A percentile compares a stretch with the other conserved stretches of the same genome.
Evolutionary conservation across 1,140 invertebrate genomes (phyloP).

Genomic region (Eufriesea mexicana): DNA sequence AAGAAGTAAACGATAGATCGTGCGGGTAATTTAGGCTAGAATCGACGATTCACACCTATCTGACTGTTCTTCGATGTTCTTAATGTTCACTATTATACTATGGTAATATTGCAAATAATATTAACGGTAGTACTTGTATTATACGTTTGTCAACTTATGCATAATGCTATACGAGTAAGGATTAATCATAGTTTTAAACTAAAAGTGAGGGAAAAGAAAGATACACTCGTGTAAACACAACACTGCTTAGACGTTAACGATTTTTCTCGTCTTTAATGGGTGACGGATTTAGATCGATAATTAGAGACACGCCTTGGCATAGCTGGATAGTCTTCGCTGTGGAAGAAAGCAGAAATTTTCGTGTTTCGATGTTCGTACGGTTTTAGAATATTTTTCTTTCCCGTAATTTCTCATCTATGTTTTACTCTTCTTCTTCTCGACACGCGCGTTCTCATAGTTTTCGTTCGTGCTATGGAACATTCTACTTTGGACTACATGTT

Average conservation of each 20-base stretch:
- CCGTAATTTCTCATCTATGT: background rate
- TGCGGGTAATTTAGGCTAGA: conserved; percentile 52
- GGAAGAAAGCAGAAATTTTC: conserved; percentile 40
- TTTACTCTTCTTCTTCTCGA: background rate
- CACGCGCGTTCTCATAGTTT: conserved; percentile 13
- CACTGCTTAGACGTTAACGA: conserved; percentile 55
- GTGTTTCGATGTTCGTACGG: conserved; percentile 46
- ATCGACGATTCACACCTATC: conserved; percentile 62
- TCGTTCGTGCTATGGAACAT: background rate
- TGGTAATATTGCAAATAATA: conserved; percentile 60
- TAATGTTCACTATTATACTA: conserved; percentile 74
- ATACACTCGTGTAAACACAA: conserved; percentile 41
- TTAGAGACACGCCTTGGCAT: conserved; percentile 28
- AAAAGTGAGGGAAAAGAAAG: background rate
- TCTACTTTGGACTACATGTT: conserved; percentile 21
- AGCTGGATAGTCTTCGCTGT: conserved; percentile 20
- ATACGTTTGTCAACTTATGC: conserved; percentile 62
- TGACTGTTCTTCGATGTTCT: conserved; percentile 75
- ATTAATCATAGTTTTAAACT: conserved; percentile 49
- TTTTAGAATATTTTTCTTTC: conserved; percentile 1
- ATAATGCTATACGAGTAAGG: conserved; percentile 57
- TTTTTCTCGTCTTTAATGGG: conserved; percentile 47
- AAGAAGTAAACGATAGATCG: conserved; percentile 42
- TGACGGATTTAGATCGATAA: conserved; percentile 49
- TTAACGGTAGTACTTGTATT: conserved; percentile 59